These are phyloP conservation scores for Drosophila sproati DNA, from an alignment of 1,140 invertebrate species.

Conservation along the genomic window DNA sequence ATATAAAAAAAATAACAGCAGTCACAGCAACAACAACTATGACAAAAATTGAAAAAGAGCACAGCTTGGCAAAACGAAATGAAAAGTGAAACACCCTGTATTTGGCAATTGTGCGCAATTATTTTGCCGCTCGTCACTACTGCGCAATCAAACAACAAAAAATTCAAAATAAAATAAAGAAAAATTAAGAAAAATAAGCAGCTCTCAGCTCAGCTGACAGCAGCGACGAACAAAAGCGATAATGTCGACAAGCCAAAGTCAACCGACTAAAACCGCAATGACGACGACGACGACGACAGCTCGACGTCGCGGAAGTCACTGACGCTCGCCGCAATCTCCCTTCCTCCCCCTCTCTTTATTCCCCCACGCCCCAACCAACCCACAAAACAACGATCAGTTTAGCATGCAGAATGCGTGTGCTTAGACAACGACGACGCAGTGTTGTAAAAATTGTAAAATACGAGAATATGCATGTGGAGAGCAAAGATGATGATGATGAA, in stretches of 20 bases:
- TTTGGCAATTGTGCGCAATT: slow-evolving; percentile 77
- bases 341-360: not conserved
- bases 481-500: not conserved
- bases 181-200: slow-evolving; percentile 29
- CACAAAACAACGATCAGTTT: slow-evolving; percentile 21
- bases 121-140: slow-evolving; percentile 34
- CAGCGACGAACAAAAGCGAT: slow-evolving; percentile 43
- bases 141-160: slow-evolving; percentile 54
- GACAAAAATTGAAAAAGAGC: slow-evolving; percentile 68
- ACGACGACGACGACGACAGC: slow-evolving; percentile 3
- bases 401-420: slow-evolving; percentile 63
- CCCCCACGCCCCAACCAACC: not conserved
- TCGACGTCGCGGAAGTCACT: slow-evolving; percentile 8
- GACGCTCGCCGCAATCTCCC: slow-evolving; percentile 21
- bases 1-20: not conserved
- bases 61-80: slow-evolving; percentile 61
- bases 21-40: slow-evolving; percentile 9
- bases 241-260: slow-evolving; percentile 47
- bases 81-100: slow-evolving; percentile 69
- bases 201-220: slow-evolving; percentile 30
- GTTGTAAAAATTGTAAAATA: slow-evolving; percentile 66
- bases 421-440: slow-evolving; percentile 15
- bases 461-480: slow-evolving; percentile 47
- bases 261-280: slow-evolving; percentile 35
- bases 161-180: slow-evolving; percentile 49